Evolutionary conservation across 1,140 invertebrate genomes (phyloP), one percentile per base, ranked within the genome.

Genomic region (Pinna nobilis): DNA sequence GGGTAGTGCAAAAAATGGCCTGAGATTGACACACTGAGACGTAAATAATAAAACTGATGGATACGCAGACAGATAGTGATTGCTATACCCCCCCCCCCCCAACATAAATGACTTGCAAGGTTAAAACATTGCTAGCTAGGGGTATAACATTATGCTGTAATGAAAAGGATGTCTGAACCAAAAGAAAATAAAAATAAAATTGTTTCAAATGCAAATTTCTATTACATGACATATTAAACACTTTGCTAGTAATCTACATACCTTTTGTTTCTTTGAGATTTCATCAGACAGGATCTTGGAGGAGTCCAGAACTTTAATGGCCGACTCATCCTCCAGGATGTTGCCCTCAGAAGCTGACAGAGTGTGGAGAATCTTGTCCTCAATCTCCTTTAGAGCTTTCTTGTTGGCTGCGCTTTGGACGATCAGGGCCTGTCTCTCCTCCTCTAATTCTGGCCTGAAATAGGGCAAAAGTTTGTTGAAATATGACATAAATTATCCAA

Each of bases 181-280:
- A n/a, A n/a, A n/a, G n/a, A n/a, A n/a, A n/a, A n/a, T n/a, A n/a
- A n/a, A n/a, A n/a, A n/a, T n/a, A n/a, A n/a, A n/a, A n/a, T n/a
- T n/a, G n/a, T n/a, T n/a, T n/a, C n/a, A n/a, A n/a, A n/a, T n/a
- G 15, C 6, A 47, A 1, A 18, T 7, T 44, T 44, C 18, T 44
- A 44, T 44, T 44, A 18, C 7, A 44, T 44, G 44, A 18, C 6
- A 18, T 15, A 2, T 47, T n/a, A n/a, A n/a, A n/a, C n/a, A n/a
- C n/a, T n/a, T n/a, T n/a, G n/a, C n/a, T n/a, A n/a, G n/a, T n/a
- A n/a, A n/a, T 47, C 6, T 33, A 61, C 57, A 41, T 75, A 95
- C 93, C 57, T 94, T 92, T 90, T 98, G 96, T 87, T 98, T 98
- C 47, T 95, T 93, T 82, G 93, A 93, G 63, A 98, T 90, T 75